Evolutionary conservation across 2,888 invertebrate species (phyloP).

Genomic region (Drosophila mimica): DNA sequence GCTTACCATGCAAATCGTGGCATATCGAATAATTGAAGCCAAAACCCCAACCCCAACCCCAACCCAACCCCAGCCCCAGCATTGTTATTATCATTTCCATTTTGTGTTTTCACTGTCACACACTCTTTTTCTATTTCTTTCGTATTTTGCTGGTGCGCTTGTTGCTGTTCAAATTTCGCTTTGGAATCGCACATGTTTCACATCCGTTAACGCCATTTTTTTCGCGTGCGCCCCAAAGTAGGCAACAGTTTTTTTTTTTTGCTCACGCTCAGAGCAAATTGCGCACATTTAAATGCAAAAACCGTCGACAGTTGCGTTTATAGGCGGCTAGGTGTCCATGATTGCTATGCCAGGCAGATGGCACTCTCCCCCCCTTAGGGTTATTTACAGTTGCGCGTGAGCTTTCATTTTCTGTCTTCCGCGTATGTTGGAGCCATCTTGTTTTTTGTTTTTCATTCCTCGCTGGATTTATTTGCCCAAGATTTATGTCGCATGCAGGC

Average conservation of each 20-base stretch:
- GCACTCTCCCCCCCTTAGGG: slow-evolving; percentile 26
- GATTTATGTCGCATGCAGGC: slow-evolving; percentile 73
- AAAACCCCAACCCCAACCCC: slow-evolving; percentile 28
- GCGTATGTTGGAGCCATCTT: slow-evolving; percentile 45
- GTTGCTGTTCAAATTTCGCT: slow-evolving; percentile 33
- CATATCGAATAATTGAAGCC: slow-evolving; percentile 72
- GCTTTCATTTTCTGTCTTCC: slow-evolving; percentile 65
- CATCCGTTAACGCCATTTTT: slow-evolving; percentile 67
- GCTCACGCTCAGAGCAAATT: slow-evolving; percentile 54
- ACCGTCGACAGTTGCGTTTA: slow-evolving; percentile 69
- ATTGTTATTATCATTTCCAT: slow-evolving; percentile 76
- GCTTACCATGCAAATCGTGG: slow-evolving; percentile 73
- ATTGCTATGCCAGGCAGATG: slow-evolving; percentile 44
- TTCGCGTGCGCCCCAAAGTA: slow-evolving; percentile 52
- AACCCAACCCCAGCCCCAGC: slow-evolving; percentile 60
- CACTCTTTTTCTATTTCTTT: slow-evolving; percentile 11
- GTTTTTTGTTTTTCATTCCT: slow-evolving; percentile 23
- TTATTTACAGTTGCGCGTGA: slow-evolving; percentile 68
- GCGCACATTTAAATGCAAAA: slow-evolving; percentile 77
- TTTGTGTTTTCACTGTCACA: slow-evolving; percentile 58
- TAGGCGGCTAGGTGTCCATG: slow-evolving; percentile 72
- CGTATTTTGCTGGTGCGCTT: slow-evolving; percentile 6
- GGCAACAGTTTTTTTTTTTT: slow-evolving; percentile 53
- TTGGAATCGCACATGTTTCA: slow-evolving; percentile 68
- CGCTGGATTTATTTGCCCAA: slow-evolving; percentile 67